Evolutionary conservation across 2,797 vertebrate species (phyloP).

Genomic region (Meriones psammophilus): DNA sequence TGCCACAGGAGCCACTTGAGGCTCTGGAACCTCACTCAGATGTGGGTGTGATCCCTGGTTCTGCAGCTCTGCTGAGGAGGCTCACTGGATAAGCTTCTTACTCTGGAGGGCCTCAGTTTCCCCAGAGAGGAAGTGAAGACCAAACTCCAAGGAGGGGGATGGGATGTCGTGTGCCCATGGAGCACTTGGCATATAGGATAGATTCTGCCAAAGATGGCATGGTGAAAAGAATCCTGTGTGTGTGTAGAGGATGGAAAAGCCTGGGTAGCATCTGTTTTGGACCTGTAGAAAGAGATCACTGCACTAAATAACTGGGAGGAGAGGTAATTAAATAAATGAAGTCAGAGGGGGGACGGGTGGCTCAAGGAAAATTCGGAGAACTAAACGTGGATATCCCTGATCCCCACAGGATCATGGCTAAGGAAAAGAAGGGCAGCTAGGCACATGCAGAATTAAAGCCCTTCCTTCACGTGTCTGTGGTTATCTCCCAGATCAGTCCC

Average conservation of each 20-base stretch:
- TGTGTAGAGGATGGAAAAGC: background rate
- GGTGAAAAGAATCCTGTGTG: accelerated
- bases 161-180: background rate
- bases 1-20: background rate
- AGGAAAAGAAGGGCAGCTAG: background rate
- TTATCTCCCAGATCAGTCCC: too few species aligned
- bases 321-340: background rate
- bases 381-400: background rate
- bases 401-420: accelerated
- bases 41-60: background rate
- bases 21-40: background rate
- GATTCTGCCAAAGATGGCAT: background rate
- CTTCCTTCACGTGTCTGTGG: accelerated
- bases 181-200: background rate
- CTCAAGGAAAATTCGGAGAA: background rate
- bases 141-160: background rate
- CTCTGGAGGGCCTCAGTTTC: too few species aligned
- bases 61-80: background rate
- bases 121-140: background rate
- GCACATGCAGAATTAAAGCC: accelerated
- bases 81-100: background rate
- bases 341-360: background rate
- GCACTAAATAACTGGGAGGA: background rate
- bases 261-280: background rate
- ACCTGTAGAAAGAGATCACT: background rate